phyloP scores from a whole-genome alignment of 2,888 invertebrate genomes.

The Carabus problematicus region DNA sequence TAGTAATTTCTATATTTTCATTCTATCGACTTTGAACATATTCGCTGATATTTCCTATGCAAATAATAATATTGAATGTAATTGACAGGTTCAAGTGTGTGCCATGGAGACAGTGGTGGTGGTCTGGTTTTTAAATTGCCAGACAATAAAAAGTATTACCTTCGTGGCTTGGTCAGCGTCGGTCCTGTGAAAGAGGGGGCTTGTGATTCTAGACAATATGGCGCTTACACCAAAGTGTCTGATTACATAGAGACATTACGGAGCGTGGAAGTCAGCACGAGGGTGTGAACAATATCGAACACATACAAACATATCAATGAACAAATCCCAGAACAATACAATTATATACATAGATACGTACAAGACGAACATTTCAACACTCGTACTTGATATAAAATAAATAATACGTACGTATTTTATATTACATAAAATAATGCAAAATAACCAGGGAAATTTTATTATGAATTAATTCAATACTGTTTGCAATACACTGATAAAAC shows the following conservation, averaged over 20 bases:
- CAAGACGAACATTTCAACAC: too few species aligned
- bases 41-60: neutral
- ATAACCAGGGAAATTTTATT: too few species aligned
- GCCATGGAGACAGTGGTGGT: constrained; percentile 60
- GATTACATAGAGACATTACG: neutral
- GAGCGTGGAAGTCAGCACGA: neutral
- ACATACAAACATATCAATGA: too few species aligned
- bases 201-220: constrained; percentile 37
- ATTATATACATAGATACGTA: too few species aligned
- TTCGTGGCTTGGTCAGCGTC: constrained; percentile 58
- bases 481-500: too few species aligned
- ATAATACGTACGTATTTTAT: too few species aligned
- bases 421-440: too few species aligned
- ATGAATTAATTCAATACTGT: too few species aligned
- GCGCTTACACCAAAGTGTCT: constrained; percentile 21
- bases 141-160: constrained; percentile 54
- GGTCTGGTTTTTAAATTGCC: constrained; percentile 55
- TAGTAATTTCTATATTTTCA: neutral
- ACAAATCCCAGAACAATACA: too few species aligned
- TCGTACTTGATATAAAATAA: too few species aligned
- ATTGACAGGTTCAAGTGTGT: constrained; percentile 56
- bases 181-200: constrained; percentile 52
- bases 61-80: neutral
- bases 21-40: neutral
- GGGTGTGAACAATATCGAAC: too few species aligned